Percentiles rank a stretch among this genome's conserved stretches.
Conservation (phyloP, 1,140 invertebrate species). For the Monochamus saltuarius region DNA sequence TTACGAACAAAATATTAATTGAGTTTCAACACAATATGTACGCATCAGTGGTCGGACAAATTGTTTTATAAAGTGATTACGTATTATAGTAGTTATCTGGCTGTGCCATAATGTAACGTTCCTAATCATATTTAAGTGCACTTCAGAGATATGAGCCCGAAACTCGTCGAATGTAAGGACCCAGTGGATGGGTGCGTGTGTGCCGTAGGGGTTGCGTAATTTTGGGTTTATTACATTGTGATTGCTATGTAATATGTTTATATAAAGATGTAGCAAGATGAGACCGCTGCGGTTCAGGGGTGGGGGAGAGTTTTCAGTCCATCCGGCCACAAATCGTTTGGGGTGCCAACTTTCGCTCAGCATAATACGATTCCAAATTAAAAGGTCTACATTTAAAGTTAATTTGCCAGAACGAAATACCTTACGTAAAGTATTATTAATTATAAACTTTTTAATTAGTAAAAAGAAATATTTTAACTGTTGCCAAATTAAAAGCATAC, state of each 20-base stretch:
- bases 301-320: no score
- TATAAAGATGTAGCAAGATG: neutral
- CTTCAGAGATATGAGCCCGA: constrained; percentile 26
- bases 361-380: no score
- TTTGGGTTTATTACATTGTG: constrained; percentile 23
- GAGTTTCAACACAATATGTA: constrained; percentile 51
- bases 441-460: no score
- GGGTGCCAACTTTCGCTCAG: no score
- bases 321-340: no score
- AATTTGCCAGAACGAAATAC: no score
- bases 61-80: constrained; percentile 55
- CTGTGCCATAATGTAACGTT: constrained; percentile 43
- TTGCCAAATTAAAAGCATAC: no score
- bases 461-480: no score
- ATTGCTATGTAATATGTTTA: constrained; percentile 23
- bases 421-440: no score
- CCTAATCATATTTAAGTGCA: constrained; percentile 47
- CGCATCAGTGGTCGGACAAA: constrained; percentile 52
- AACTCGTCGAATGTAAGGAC: constrained; percentile 16
- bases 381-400: no score
- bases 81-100: constrained; percentile 49
- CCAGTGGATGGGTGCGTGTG: constrained; percentile 9
- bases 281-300: no score
- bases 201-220: constrained; percentile 20
- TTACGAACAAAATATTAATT: constrained; percentile 51